Evolutionary conservation across 2,797 vertebrate genomes (phyloP), one percentile per base, ranked within the genome.

Genomic region (Periophthalmus magnuspinnatus): DNA sequence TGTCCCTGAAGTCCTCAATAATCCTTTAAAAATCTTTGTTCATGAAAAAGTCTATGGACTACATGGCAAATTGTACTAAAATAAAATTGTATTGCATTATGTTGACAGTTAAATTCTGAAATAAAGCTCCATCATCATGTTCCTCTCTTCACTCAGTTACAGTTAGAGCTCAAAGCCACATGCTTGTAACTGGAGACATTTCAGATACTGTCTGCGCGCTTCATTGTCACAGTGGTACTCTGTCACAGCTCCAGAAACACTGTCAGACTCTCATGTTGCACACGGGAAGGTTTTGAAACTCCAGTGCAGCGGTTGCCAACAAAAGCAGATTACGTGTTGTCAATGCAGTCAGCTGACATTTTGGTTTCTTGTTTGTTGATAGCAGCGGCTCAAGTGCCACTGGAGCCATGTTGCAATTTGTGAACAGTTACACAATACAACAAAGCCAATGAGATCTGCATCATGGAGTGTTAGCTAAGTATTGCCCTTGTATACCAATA

Each of bases 311-410:
- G 22, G 22, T 17, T 32, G 45, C 61, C 60, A 63, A 63, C 36
- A 63, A 24, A 63, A 34, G 13, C 32, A 60, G 59, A 61, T 61
- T 61, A 63, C 13, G 63, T 47, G 14, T 47, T 63, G 61, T 45
- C 36, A 24, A 2, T 24, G 21, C 22, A 14, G 41, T 64, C 62
- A 64, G 45, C 41, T 48, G 61, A 63, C 38, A 24, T 45, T 64
- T 64, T 64, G 24, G 41, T 47, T 62, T 28, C 45, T 50, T 48
- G 41, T 48, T 64, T 48, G 36, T 61, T 38, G 34, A 48, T 9
- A 32, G 3, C 5, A 38, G 45, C 14, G 41, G 41, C 13, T n/a
- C 33, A 6, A 41, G 33, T 0, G 59, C 34, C 61, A 21, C 38
- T 63, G 61, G 61, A 63, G 36, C 38, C 21, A 8, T 45, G 36